phyloP scores from a whole-genome alignment of 2,797 vertebrate genomes.

The Nyctalus aviator region DNA sequence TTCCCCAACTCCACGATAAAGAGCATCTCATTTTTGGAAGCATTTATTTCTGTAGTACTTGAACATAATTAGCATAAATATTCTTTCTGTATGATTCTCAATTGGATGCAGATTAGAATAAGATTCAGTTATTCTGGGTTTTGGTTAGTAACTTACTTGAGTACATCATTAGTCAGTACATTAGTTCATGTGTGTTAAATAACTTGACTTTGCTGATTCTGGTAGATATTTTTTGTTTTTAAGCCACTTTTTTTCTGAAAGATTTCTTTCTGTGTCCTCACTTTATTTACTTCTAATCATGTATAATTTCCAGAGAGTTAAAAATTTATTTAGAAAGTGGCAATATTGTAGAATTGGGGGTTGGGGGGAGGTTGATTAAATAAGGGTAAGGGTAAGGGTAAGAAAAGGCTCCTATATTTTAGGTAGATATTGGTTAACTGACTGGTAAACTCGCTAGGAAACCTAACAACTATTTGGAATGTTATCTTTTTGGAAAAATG shows the following conservation, averaged over 20 bases:
- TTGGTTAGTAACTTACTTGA: conserved; percentile 38
- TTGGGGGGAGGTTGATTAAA: background rate
- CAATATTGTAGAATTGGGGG: background rate
- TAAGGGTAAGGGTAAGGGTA: background rate
- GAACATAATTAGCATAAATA: background rate
- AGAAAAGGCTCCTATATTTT: background rate
- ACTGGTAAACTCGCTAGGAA: conserved; percentile 2
- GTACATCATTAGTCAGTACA: background rate
- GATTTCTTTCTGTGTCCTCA: background rate
- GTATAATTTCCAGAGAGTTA: conserved; percentile 49
- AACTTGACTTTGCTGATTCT: conserved; percentile 54
- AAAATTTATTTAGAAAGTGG: conserved; percentile 13
- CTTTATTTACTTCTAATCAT: background rate
- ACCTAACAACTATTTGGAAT: conserved; percentile 21
- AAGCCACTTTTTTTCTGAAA: conserved; percentile 51
- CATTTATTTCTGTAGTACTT: conserved; percentile 56
- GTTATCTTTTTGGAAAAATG: conserved; percentile 55
- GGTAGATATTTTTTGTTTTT: conserved; percentile 28
- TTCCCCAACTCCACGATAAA: background rate
- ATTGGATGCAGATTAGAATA: background rate
- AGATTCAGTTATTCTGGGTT: conserved; percentile 45
- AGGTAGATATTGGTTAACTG: conserved; percentile 23
- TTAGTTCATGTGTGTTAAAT: background rate
- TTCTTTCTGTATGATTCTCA: conserved; percentile 9
- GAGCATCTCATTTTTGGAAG: conserved; percentile 25